Conservation (phyloP, 1,140 invertebrate species). For the Aphelenchoides avenae region DNA sequence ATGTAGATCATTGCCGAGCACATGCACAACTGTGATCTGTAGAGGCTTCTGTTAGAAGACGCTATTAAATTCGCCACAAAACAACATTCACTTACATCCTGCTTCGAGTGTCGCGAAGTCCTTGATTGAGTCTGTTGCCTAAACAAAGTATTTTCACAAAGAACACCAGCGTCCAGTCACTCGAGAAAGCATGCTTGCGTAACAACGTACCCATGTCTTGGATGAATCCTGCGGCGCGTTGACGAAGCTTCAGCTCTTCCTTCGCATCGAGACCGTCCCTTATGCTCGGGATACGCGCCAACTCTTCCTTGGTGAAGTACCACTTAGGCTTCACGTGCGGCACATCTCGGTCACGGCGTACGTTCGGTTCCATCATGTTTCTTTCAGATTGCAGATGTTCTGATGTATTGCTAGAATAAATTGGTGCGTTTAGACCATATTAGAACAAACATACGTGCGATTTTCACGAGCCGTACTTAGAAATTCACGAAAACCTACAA, state of each 20-base stretch:
- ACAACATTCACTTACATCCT: conserved; percentile 1
- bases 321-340: no score
- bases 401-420: no score
- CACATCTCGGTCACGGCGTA: no score
- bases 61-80: conserved; percentile 4
- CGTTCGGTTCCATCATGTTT: no score
- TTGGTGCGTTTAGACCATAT: no score
- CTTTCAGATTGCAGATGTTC: no score
- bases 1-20: conserved; percentile 16
- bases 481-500: no score
- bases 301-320: conserved; percentile 10
- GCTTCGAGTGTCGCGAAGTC: not conserved
- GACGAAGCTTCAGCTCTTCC: conserved; percentile 11
- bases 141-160: no score
- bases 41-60: conserved; percentile 12
- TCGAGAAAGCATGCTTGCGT: no score
- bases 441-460: no score
- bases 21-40: conserved; percentile 17
- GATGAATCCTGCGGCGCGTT: conserved; percentile 11
- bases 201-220: conserved; percentile 20
- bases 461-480: no score
- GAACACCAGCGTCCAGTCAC: no score
- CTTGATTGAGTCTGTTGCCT: not conserved
- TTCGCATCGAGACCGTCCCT: conserved; percentile 1
- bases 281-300: conserved; percentile 10